Conservation (phyloP, 1,140 invertebrate species). For the Trinorchestia longiramus region DNA sequence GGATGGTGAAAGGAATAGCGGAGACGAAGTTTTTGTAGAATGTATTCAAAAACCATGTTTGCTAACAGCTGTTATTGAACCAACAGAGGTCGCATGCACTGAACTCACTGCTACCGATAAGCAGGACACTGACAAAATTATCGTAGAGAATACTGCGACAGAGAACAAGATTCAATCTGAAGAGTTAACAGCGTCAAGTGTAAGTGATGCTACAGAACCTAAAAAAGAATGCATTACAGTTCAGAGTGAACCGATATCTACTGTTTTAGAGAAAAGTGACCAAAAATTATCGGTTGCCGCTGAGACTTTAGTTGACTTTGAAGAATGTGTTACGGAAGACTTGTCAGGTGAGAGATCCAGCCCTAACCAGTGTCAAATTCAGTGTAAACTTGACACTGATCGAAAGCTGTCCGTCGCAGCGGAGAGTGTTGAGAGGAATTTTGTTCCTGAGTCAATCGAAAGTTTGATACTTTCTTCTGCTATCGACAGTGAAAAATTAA, state of each 20-base stretch:
- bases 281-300: constrained; percentile 20
- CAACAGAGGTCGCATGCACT: background rate
- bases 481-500: background rate
- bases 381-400: background rate
- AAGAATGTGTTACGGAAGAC: constrained; percentile 10
- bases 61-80: background rate
- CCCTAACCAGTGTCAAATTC: background rate
- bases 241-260: background rate
- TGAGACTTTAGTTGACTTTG: background rate
- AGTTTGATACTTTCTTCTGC: background rate
- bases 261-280: background rate
- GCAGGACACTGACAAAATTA: background rate
- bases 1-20: background rate
- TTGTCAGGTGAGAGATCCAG: background rate
- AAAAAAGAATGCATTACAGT: background rate
- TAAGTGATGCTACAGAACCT: background rate
- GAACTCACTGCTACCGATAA: background rate
- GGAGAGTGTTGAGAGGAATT: background rate
- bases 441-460: background rate
- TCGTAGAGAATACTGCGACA: background rate
- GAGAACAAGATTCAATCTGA: background rate
- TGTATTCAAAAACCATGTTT: constrained; percentile 20
- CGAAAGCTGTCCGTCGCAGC: constrained; percentile 2
- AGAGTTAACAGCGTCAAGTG: no score
- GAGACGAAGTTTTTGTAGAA: background rate